Conservation (phyloP, 1,140 invertebrate species). For the Saccostrea cuccullata region DNA sequence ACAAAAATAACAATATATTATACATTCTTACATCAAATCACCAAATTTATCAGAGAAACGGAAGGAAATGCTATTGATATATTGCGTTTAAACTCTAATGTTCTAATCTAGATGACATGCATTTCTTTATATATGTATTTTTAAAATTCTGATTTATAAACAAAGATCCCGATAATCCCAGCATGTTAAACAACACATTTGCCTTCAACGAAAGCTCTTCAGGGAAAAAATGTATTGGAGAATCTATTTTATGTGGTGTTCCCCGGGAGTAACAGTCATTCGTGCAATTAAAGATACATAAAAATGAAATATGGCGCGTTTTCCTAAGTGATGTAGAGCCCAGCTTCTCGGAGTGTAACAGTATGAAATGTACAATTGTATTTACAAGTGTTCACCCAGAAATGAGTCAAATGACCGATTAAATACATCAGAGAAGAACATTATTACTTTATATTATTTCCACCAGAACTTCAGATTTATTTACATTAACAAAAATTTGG, state of each 20-base stretch:
- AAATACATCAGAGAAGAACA: background rate
- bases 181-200: background rate
- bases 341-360: background rate
- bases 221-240: constrained; percentile 11
- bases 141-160: constrained; percentile 33
- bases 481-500: background rate
- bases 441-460: background rate
- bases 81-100: background rate
- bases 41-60: constrained; percentile 25
- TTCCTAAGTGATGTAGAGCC: constrained; percentile 25
- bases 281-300: constrained; percentile 50
- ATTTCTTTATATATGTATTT: background rate
- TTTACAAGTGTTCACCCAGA: constrained; percentile 30
- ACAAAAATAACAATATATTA: background rate
- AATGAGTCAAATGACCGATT: constrained; percentile 35
- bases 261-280: constrained; percentile 47
- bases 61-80: constrained; percentile 14
- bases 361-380: constrained; percentile 16
- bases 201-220: constrained; percentile 25
- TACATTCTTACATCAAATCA: background rate
- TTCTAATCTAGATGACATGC: background rate
- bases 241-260: constrained; percentile 48
- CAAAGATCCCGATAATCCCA: constrained; percentile 8
- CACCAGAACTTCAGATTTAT: background rate
- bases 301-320: constrained; percentile 51